Percentiles rank a stretch among this genome's conserved stretches.
phyloP scores from a whole-genome alignment of 2,888 invertebrate species.

The Xanthostigma xanthostigma region DNA sequence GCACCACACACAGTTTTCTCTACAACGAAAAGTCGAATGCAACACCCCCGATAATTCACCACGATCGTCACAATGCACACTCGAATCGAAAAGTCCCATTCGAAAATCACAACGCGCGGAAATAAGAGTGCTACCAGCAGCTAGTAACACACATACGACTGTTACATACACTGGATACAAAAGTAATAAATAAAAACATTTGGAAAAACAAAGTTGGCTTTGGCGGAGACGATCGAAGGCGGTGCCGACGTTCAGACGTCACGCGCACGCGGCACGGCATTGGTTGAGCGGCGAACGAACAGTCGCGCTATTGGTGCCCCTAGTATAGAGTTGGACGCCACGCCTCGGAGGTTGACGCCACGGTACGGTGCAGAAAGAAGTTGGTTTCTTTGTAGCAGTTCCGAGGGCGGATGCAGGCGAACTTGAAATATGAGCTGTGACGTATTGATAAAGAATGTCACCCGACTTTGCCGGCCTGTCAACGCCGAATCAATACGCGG shows the following conservation, averaged over 20 bases:
- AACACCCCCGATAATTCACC: conserved; percentile 3
- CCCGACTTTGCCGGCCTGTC: conserved; percentile 39
- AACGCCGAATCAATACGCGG: conserved; percentile 34
- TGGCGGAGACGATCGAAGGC: conserved; percentile 20
- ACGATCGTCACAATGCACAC: not conserved
- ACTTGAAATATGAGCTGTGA: conserved; percentile 35
- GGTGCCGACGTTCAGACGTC: conserved; percentile 17
- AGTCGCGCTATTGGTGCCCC: conserved; percentile 21
- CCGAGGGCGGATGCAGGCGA: conserved; percentile 32
- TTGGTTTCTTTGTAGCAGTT: conserved; percentile 42
- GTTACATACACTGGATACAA: conserved; percentile 51
- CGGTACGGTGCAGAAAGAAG: conserved; percentile 23
- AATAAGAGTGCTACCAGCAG: not conserved
- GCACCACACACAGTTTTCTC: conserved; percentile 7
- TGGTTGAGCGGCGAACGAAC: conserved; percentile 16
- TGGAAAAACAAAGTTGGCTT: conserved; percentile 33
- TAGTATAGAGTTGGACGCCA: not conserved
- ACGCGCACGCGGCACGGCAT: conserved; percentile 37
- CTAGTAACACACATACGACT: conserved; percentile 26
- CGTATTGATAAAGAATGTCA: conserved; percentile 51
- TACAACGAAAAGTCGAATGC: not conserved
- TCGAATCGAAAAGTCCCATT: conserved; percentile 5
- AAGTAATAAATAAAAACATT: conserved; percentile 56
- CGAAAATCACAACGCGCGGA: conserved; percentile 19
- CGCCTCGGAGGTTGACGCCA: conserved; percentile 10